Evolutionary conservation across 2,888 invertebrate species (phyloP).

Genomic region (Yponomeuta plumbellus): DNA sequence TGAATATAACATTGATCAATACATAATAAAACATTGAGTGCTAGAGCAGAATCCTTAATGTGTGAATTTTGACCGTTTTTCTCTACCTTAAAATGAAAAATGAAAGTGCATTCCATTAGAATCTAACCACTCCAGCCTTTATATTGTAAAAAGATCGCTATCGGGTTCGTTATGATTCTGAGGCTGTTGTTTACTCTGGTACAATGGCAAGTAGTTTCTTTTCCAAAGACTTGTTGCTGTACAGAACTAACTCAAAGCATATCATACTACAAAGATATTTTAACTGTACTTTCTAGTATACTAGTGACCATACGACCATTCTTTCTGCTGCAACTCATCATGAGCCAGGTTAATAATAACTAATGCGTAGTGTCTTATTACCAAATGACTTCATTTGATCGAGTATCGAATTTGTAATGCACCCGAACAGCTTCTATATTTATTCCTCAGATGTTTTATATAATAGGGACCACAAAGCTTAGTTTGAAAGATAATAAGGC

Average conservation of each 20-base stretch:
- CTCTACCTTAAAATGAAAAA: too few relatives aligned
- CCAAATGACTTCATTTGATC: conserved; percentile 34
- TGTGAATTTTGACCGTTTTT: too few relatives aligned
- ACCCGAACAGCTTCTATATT: neutral
- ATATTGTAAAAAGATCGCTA: too few relatives aligned
- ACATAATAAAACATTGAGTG: too few relatives aligned
- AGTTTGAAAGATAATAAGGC: conserved; percentile 7
- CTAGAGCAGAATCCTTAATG: too few relatives aligned
- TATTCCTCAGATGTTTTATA: neutral
- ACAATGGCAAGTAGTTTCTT: neutral
- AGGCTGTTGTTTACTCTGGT: too few relatives aligned
- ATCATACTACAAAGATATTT: neutral
- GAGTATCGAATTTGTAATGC: conserved; percentile 28
- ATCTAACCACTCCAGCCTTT: too few relatives aligned
- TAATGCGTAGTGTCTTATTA: conserved; percentile 65
- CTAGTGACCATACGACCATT: neutral
- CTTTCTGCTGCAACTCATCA: neutral
- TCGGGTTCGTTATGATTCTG: too few relatives aligned
- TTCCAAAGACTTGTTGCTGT: neutral
- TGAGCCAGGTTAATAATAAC: conserved; percentile 56
- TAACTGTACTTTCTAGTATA: neutral
- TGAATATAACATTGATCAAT: too few relatives aligned
- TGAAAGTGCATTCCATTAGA: too few relatives aligned
- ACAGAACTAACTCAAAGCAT: neutral
- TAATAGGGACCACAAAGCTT: neutral